Base-by-base conservation (phyloP, 2,888 invertebrate genomes). In the Mechanitis messenoides region DNA sequence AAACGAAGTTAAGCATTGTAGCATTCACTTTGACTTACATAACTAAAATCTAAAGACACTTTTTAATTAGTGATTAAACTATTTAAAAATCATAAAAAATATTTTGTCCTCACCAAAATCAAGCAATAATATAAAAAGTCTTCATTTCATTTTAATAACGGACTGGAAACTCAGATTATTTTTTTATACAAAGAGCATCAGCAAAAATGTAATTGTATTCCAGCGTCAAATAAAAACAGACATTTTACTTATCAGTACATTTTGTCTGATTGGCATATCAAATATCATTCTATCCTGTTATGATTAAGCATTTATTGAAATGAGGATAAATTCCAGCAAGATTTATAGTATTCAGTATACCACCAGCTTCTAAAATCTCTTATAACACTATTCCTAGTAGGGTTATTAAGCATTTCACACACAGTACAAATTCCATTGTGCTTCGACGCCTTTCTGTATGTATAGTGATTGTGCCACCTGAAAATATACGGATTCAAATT, bases 391-490 rank as follows among this genome's bases (percentile, higher is more conserved):
- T 66, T 60, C 28, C 68, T 64, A 3, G 64, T 58, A 0, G 76
- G 68, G 2, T 75, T 65, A 58, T 86, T 80, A 2, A 86, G 66
- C 2, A 75, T 60, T 38, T 74, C 63, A 62, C 87, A 87, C 2
- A 86, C 74, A 2, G 63, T 66, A 60, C 87, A 87, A 0, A 83
- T 65, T 45, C 83, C 80, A 1, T 75, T 68, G 0, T 69, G 66
- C 5, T 64, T 62, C 0, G 73, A 67, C 0, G 69, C 61, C 54
- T 73, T 68, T 46, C 70, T 71, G 66, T 78, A 87, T 0, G 47
- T 64, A 61, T 87, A 87, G 66, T 85, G 69, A 45, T 81, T 83
- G 55, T 81, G 85, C 87, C 87, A 87, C 31, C 87, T 87, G 73
- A 53, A 69, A 74, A 28, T 9, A 42, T 42, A 42, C 42, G 42